Conservation (phyloP, 2,797 vertebrate genomes). For the Pelobates cultripes region DNA sequence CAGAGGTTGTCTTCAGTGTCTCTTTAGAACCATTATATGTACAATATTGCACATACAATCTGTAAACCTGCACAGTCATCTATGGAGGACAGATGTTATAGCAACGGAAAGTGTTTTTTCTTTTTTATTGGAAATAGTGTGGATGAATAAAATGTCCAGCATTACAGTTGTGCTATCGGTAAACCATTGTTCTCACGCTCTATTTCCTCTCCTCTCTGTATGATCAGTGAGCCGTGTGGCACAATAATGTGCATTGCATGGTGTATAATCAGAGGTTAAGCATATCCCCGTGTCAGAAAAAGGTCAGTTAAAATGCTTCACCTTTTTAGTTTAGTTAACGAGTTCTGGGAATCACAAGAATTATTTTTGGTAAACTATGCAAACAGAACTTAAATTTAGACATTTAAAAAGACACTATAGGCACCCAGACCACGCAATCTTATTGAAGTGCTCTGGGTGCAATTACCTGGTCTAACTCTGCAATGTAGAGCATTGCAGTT, state of each 20-base stretch:
- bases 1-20: no score
- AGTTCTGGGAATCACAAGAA: no score
- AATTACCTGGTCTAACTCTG: no score
- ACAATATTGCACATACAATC: no score
- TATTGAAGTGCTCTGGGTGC: no score
- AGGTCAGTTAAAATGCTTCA: background rate
- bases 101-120: background rate
- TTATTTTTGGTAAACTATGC: no score
- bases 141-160: background rate
- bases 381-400: no score
- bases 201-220: background rate
- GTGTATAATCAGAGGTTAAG: background rate
- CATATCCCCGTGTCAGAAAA: background rate
- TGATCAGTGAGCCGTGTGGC: background rate
- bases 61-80: no score
- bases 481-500: no score
- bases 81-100: constrained; percentile 2
- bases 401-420: no score
- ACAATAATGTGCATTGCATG: background rate
- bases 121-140: background rate
- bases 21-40: no score
- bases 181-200: background rate
- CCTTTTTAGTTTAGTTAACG: background rate
- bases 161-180: background rate
- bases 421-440: no score